A percentile compares a stretch with the other conserved stretches of the same genome.
These are phyloP conservation scores for Pteronotus mesoamericanus DNA, from an alignment of 2,797 vertebrate species.

Conservation along the genomic window DNA sequence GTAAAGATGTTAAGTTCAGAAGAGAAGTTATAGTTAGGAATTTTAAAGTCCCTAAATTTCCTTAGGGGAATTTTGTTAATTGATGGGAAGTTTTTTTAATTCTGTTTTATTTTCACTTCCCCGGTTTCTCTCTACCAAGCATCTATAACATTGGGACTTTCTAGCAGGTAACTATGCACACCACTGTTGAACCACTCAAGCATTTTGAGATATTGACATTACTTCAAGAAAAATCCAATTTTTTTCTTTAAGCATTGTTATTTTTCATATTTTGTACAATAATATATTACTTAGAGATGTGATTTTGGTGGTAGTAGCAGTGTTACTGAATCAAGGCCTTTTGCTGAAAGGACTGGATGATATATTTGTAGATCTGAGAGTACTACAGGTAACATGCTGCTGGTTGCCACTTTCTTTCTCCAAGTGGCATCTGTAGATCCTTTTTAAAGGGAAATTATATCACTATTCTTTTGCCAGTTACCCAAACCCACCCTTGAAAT, in stretches of 20 bases:
- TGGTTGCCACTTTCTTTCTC: background rate
- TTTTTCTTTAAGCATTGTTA: background rate
- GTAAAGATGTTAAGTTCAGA: conserved; percentile 24
- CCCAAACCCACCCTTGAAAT: background rate
- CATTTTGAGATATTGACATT: conserved; percentile 35
- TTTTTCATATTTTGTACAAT: conserved; percentile 12
- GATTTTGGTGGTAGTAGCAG: background rate
- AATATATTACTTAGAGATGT: background rate
- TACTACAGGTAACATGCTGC: background rate
- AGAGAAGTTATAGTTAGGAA: conserved; percentile 42
- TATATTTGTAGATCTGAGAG: background rate
- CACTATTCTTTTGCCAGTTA: background rate
- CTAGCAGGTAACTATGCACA: background rate
- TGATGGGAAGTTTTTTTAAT: conserved; percentile 7
- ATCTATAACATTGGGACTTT: conserved; percentile 37
- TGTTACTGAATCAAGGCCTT: background rate
- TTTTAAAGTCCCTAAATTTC: conserved; percentile 73
- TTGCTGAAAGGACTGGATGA: background rate
- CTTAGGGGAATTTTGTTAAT: conserved; percentile 67
- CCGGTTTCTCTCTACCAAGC: conserved; percentile 40
- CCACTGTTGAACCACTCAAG: background rate
- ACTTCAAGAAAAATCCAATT: conserved; percentile 3
- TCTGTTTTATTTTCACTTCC: conserved; percentile 67
- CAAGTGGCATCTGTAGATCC: background rate
- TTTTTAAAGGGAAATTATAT: conserved; percentile 18